Base-by-base conservation (phyloP, 2,888 invertebrate genomes). In the Marasmarcha lunaedactyla region DNA sequence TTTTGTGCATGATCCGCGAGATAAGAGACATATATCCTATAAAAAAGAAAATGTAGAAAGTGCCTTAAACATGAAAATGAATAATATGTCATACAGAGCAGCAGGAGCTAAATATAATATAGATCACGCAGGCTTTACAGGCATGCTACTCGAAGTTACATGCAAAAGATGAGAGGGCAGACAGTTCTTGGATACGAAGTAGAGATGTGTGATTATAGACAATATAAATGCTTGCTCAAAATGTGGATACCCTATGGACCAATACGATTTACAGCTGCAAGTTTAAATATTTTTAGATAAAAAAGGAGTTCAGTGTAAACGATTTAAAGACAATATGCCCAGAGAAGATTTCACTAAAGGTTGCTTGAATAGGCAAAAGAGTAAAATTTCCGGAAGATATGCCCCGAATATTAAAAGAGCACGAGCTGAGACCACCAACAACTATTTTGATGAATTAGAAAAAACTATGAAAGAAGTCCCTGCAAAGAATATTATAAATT, bases 401-500 rank as follows among this genome's bases (percentile, higher is more conserved):
- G 27, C 26, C 25, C 40, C 42, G 36, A 49, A 49, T 26, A 47
- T 46, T 6, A 46, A 40, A 37, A 38, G 15, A 14, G 43, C 39
- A 9, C 40, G 45, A 20, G 46, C 49, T 1, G 27, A 39, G 1
- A 46, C 45, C 35, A 30, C 45, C 3, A 20, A 39, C 15, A n/a
- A 44, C 15, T 42, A 42, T 39, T 46, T 43, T 30, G 11, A 30
- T 2, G 40, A 47, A 38, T 34, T 46, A 7, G 25, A 37, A 12
- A 7, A 7, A 25, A 30, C 38, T 9, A 14, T 47, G 1, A 37
- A 41, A 42, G 39, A 37, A 6, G 40, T 47, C 1, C 45, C 45
- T 11, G 10, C 36, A 25, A 34, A 1, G 9, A 43, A 50, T 34
- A 44, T 50, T 13, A 2, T 48, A 1, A 52, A 51, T 15, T 47